Conservation (phyloP, 1,140 invertebrate genomes). For the Aphis craccivora region DNA sequence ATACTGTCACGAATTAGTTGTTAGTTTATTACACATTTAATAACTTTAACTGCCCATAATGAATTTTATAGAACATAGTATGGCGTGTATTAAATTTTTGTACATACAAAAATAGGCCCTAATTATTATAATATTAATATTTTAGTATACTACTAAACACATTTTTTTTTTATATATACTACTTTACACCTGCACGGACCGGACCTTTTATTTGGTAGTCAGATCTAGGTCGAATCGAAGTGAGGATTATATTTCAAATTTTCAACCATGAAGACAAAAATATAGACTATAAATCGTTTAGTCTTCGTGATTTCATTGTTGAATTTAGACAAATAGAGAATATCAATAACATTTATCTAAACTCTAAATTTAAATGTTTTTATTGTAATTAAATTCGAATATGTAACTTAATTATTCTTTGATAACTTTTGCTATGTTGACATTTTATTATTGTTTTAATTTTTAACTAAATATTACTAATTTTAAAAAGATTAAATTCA, state of each 20-base stretch:
- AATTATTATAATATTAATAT: background rate
- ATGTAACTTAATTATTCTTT: background rate
- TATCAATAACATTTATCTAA: background rate
- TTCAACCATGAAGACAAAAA: background rate
- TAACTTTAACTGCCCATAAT: background rate
- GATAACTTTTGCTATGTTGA: background rate
- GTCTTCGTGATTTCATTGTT: background rate
- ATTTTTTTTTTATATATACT: too few relatives aligned
- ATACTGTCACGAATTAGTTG: background rate
- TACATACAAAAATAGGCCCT: background rate
- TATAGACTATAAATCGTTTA: too few relatives aligned
- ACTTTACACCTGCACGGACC: background rate
- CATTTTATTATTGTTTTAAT: background rate
- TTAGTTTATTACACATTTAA: background rate
- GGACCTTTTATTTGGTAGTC: too few relatives aligned
- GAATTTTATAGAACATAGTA: background rate
- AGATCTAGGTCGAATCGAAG: too few relatives aligned
- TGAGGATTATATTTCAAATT: background rate
- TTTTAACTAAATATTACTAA: background rate
- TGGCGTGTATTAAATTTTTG: background rate
- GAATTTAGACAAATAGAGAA: background rate
- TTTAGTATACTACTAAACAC: background rate
- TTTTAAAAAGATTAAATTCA: background rate
- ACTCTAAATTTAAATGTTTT: background rate
- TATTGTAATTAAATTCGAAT: background rate